Evolutionary conservation across 2,888 invertebrate species (phyloP).

Genomic region (Labia minor): DNA sequence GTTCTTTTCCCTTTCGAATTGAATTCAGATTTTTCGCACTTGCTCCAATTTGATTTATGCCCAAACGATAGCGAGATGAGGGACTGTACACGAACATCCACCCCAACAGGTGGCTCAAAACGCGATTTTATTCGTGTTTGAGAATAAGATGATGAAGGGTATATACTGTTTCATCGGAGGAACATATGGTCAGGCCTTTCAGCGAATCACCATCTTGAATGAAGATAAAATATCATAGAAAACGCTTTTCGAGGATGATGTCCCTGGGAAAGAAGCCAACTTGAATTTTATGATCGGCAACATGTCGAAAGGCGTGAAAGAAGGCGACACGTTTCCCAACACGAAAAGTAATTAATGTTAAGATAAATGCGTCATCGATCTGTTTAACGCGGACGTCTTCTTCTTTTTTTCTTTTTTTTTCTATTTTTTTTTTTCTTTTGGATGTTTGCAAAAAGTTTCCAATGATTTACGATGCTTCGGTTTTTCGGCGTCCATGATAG

Average conservation of each 20-base stretch:
- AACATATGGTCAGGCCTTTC: not conserved
- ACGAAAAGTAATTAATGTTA: slow-evolving; percentile 13
- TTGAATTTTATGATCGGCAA: not conserved
- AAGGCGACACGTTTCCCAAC: not conserved
- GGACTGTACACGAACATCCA: not conserved
- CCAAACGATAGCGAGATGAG: not conserved
- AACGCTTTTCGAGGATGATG: not conserved
- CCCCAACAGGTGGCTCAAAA: slow-evolving; percentile 6
- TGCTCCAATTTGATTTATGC: not conserved
- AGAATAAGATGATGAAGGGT: not conserved
- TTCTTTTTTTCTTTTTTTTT: not conserved
- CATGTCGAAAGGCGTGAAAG: slow-evolving; percentile 3
- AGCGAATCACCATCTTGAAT: not conserved
- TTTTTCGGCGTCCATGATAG: slow-evolving; percentile 7
- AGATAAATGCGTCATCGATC: slow-evolving; percentile 13
- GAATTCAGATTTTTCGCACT: slow-evolving; percentile 2
- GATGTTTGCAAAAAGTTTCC: slow-evolving; percentile 1
- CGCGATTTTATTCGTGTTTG: not conserved
- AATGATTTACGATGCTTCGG: slow-evolving; percentile 5
- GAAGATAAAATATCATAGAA: not conserved
- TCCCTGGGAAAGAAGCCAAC: slow-evolving; percentile 1
- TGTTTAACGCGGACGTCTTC: not conserved
- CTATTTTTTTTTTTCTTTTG: not conserved
- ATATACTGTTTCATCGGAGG: not conserved
- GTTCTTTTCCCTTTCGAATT: not conserved